Evolutionary conservation across 92 coral and sea anemone species (phyloP), one percentile per base, ranked within the genome.

Genomic region (Chrysogorgia sp.): DNA sequence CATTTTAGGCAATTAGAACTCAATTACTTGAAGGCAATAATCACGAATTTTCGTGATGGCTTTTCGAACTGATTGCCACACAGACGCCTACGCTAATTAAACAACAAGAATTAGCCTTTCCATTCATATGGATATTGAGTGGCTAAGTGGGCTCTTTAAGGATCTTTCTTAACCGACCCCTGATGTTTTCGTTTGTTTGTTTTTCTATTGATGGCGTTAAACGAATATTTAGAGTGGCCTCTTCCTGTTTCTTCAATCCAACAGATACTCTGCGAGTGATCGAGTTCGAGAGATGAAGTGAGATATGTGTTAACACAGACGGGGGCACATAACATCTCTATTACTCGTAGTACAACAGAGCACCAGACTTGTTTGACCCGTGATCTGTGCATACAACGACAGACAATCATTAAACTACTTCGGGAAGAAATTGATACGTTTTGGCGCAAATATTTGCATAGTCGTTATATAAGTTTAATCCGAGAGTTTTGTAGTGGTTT

Each of bases 181-280:
- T 86, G 91, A 86, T 65, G 99, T 41, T 83, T 80, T 84, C 77
- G 79, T 64, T 63, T 96, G 92, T 96, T 96, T 96, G 99, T 96
- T 91, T 96, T 96, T 72, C 63, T 32, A 34, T 72, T 72, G 58
- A 72, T 72, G 23, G 79, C 79, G 37, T 52, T 52, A 52, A 72
- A 72, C 47, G 64, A 56, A 72, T 72, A 56, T 72, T 68, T 69
- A 69, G 24, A 69, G 40, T 69, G 14, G 1, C 1, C 10, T 48
- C 55, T 69, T 69, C 59, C 76, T 69, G 76, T 48, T 31, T 12
- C 20, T 2, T 28, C 23, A 12, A 47, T 55, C 0, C 8, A 69
- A 19, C 34, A n/a, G n/a, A n/a, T n/a, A n/a, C n/a, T n/a, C 32
- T 6, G 40, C 48, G 40, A 14, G 1, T 22, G 24, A 25, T 12